These are phyloP conservation scores for Yponomeuta cagnagella DNA, from an alignment of 2,888 invertebrate genomes.

Conservation along the genomic window DNA sequence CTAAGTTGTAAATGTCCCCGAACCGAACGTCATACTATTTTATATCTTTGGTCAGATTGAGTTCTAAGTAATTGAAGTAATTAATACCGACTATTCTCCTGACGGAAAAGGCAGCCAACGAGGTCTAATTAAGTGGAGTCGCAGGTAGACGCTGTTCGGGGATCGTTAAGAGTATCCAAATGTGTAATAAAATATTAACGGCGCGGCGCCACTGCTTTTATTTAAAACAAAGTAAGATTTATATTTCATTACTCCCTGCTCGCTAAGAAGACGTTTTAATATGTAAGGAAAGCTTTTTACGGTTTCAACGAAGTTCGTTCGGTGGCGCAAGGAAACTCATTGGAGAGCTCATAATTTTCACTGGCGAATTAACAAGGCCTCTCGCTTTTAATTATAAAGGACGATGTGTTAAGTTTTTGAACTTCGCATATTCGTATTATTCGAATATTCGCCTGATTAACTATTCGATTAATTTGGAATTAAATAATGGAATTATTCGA, in stretches of 20 bases:
- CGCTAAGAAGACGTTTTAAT: not conserved
- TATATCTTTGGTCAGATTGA: not conserved
- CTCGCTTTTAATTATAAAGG: conserved; percentile 21
- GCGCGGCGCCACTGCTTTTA: not conserved
- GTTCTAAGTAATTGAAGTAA: not conserved
- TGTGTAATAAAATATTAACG: not conserved
- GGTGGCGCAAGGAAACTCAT: conserved; percentile 20
- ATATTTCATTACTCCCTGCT: not conserved
- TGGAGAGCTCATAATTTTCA: conserved; percentile 20
- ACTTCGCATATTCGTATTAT: too few relatives aligned
- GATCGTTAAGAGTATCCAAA: not conserved
- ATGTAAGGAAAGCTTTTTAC: conserved; percentile 7
- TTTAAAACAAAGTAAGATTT: not conserved
- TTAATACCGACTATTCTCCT: not conserved
- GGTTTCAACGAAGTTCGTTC: conserved; percentile 14
- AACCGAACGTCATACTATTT: not conserved
- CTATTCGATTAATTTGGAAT: too few relatives aligned
- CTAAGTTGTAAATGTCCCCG: too few relatives aligned
- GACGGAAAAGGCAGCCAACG: not conserved
- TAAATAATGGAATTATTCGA: too few relatives aligned
- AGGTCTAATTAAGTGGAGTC: not conserved
- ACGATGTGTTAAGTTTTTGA: not conserved
- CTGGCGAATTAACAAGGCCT: conserved; percentile 15
- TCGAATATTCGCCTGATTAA: too few relatives aligned
- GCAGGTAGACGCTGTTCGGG: not conserved